Percentiles rank a stretch among this genome's conserved stretches.
Conservation (phyloP, 2,113 vertebrate species). For the Thalassarche chlororhynchos region DNA sequence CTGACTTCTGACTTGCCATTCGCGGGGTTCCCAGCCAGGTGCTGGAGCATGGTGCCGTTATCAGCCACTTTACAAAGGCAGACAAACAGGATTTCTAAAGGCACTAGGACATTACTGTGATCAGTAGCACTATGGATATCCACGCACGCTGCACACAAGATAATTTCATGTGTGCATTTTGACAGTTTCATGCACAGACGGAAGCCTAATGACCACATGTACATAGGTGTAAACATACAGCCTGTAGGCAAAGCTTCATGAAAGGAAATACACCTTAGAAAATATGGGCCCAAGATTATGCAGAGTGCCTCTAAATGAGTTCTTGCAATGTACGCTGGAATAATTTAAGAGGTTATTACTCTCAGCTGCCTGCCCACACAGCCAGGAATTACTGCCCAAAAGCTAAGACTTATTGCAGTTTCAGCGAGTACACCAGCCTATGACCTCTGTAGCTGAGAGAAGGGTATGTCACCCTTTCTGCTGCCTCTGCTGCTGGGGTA, state of each 20-base stretch:
- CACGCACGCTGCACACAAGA: not conserved
- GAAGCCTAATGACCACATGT: not conserved
- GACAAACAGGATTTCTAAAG: not conserved
- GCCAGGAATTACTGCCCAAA: constrained; percentile 7
- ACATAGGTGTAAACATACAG: not conserved
- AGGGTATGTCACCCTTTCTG: constrained; percentile 12
- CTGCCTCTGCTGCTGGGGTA: constrained; percentile 1
- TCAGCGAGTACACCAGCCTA: not conserved
- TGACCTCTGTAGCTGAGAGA: not conserved
- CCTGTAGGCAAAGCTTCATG: not conserved
- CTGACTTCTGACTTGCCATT: not conserved
- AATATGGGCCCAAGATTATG: not conserved
- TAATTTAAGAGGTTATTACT: constrained; percentile 43
- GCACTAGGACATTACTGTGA: not conserved
- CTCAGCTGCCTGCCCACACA: constrained; percentile 14
- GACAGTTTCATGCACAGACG: not conserved
- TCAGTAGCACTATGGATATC: not conserved
- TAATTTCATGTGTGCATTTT: not conserved
- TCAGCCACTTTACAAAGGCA: not conserved
- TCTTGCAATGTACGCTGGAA: not conserved
- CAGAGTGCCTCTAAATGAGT: not conserved
- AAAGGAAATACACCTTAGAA: not conserved
- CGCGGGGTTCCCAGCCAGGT: not conserved
- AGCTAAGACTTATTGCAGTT: not conserved
- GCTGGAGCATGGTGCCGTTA: not conserved